phyloP scores from a whole-genome alignment of 2,113 vertebrate species.

The Thermophis baileyi region DNA sequence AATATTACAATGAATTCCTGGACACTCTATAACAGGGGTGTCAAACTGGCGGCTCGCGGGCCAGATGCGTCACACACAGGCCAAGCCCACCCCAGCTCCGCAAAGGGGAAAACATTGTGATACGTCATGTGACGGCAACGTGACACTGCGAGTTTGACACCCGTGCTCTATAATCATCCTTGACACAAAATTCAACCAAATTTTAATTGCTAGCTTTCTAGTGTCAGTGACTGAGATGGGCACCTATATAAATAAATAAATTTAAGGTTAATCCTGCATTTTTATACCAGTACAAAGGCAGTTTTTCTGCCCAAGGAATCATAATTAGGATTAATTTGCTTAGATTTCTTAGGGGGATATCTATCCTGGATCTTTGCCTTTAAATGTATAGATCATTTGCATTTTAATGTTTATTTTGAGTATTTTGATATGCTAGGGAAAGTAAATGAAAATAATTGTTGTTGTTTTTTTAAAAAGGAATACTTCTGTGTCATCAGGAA shows the following conservation, averaged over 20 bases:
- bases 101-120: rapidly evolving
- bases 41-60: too few relatives aligned
- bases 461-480: background rate
- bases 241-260: background rate
- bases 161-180: background rate
- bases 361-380: background rate
- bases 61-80: too few relatives aligned
- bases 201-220: background rate
- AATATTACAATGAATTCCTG: background rate
- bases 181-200: background rate
- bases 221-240: background rate
- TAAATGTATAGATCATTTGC: background rate
- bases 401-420: background rate
- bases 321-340: background rate
- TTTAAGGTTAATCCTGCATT: background rate
- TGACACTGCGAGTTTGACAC: too few relatives aligned
- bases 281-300: background rate
- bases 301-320: background rate
- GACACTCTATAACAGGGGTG: too few relatives aligned
- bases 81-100: too few relatives aligned
- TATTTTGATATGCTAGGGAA: background rate
- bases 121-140: too few relatives aligned
- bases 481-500: background rate
- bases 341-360: background rate
- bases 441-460: background rate